Conservation (phyloP, 2,888 invertebrate species). For the Sminthurides aquaticus region DNA sequence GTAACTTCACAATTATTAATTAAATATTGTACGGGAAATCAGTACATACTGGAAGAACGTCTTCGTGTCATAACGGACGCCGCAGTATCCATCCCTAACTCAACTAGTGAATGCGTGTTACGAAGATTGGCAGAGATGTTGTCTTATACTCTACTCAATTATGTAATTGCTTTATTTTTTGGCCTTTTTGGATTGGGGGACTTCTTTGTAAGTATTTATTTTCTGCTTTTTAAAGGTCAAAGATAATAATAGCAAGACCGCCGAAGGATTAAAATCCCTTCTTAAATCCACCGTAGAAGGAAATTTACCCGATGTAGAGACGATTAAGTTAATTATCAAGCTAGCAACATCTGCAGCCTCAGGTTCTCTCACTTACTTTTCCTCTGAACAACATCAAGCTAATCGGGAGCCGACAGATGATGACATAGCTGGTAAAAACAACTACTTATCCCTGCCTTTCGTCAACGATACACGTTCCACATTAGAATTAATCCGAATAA, state of each 20-base stretch:
- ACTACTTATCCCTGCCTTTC: no score
- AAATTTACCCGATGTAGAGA: slow-evolving; percentile 64
- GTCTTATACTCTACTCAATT: slow-evolving; percentile 70
- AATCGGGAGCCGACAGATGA: slow-evolving; percentile 39
- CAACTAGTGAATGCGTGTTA: slow-evolving; percentile 72
- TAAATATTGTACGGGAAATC: slow-evolving; percentile 46
- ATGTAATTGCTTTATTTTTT: slow-evolving; percentile 50
- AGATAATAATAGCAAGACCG: slow-evolving; percentile 46
- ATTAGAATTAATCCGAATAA: not conserved
- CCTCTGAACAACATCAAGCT: slow-evolving; percentile 40
- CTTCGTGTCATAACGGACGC: slow-evolving; percentile 43
- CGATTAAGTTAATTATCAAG: slow-evolving; percentile 65
- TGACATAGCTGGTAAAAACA: slow-evolving; percentile 26
- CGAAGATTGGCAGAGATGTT: slow-evolving; percentile 75
- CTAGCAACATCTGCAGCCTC: slow-evolving; percentile 72
- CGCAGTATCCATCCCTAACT: slow-evolving; percentile 60
- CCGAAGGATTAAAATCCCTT: slow-evolving; percentile 29
- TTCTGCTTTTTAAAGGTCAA: slow-evolving; percentile 20
- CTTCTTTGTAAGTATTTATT: no score
- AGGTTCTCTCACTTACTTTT: slow-evolving; percentile 47
- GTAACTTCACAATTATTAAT: slow-evolving; percentile 75
- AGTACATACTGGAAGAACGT: slow-evolving; percentile 29
- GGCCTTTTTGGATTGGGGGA: no score
- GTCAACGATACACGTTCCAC: not conserved
- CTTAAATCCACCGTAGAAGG: slow-evolving; percentile 46